Percentiles rank a stretch among this genome's conserved stretches.
phyloP scores from a whole-genome alignment of 1,140 invertebrate genomes.

The Dysdera silvatica region DNA sequence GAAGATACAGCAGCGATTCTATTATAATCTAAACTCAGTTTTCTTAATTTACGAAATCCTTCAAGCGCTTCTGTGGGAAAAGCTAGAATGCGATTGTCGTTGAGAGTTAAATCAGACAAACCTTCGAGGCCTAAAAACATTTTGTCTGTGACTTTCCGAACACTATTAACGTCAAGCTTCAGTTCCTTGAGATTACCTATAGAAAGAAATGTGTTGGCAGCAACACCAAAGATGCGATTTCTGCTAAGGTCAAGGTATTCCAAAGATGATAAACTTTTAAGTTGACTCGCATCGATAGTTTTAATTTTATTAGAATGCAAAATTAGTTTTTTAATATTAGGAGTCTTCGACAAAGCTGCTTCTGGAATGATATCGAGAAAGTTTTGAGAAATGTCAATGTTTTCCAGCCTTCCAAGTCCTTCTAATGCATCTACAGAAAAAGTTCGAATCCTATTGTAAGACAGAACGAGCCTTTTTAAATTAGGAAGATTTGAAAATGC shows the following conservation, averaged over 20 bases:
- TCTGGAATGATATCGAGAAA: slow-evolving; percentile 71
- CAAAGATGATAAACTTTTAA: slow-evolving; percentile 23
- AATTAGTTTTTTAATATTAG: slow-evolving; percentile 58
- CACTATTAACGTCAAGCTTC: slow-evolving; percentile 73
- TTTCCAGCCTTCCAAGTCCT: slow-evolving; percentile 61
- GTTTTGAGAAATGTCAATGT: slow-evolving; percentile 73
- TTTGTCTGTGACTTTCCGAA: slow-evolving; percentile 77
- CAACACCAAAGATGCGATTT: slow-evolving; percentile 71
- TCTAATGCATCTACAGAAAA: slow-evolving; percentile 64
- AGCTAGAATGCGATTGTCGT: slow-evolving; percentile 77
- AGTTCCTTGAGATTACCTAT: slow-evolving; percentile 60
- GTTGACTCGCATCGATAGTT: slow-evolving; percentile 16
- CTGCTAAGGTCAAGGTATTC: slow-evolving; percentile 39
- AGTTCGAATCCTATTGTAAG: slow-evolving; percentile 62
- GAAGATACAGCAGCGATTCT: slow-evolving; percentile 72
- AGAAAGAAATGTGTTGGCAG: slow-evolving; percentile 66
- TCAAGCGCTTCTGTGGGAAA: slow-evolving; percentile 70
- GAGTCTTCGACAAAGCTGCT: slow-evolving; percentile 60
- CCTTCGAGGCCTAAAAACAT: slow-evolving; percentile 69
- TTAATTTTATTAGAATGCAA: slow-evolving; percentile 41
- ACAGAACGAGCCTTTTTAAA: slow-evolving; percentile 60
- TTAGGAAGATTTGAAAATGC: slow-evolving; percentile 59
- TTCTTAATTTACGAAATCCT: slow-evolving; percentile 60
- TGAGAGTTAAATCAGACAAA: slow-evolving; percentile 66
- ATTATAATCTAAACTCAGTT: slow-evolving; percentile 73